Conservation (phyloP, 2,113 vertebrate genomes). For the Pachycephala philippinensis region DNA sequence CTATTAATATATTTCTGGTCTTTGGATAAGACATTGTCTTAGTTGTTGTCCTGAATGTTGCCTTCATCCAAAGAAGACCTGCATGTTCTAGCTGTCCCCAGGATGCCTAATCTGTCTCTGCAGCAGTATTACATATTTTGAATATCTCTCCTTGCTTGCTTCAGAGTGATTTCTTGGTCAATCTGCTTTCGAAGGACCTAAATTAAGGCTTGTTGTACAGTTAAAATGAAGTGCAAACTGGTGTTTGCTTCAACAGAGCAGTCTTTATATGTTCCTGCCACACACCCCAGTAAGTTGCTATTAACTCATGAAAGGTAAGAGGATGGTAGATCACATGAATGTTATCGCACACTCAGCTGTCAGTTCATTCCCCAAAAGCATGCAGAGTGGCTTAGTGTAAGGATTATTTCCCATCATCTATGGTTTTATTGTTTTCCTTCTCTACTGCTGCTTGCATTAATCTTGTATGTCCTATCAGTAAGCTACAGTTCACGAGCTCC, state of each 20-base stretch:
- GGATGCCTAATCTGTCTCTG: background rate
- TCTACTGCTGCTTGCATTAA: background rate
- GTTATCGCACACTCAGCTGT: background rate
- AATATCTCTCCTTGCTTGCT: background rate
- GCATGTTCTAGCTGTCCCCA: background rate
- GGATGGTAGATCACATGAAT: background rate
- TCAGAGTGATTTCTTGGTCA: background rate
- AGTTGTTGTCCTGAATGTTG: background rate
- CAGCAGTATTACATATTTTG: rapidly evolving
- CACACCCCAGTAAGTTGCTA: background rate
- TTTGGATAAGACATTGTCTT: background rate
- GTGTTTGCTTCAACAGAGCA: background rate
- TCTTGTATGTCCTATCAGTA: background rate
- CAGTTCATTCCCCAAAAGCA: background rate
- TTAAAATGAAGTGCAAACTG: background rate
- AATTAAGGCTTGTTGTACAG: background rate
- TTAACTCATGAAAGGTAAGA: background rate
- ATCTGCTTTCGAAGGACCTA: background rate
- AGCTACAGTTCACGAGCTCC: background rate
- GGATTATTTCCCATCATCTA: background rate
- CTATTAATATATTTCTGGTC: background rate
- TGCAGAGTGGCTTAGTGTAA: background rate
- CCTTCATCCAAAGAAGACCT: background rate
- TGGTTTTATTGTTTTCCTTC: constrained; percentile 5
- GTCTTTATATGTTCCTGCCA: background rate